A percentile compares a stretch with the other conserved stretches of the same genome.
These are phyloP conservation scores for Heliopora coerulea DNA, from an alignment of 92 coral and sea anemone species.

Conservation along the genomic window DNA sequence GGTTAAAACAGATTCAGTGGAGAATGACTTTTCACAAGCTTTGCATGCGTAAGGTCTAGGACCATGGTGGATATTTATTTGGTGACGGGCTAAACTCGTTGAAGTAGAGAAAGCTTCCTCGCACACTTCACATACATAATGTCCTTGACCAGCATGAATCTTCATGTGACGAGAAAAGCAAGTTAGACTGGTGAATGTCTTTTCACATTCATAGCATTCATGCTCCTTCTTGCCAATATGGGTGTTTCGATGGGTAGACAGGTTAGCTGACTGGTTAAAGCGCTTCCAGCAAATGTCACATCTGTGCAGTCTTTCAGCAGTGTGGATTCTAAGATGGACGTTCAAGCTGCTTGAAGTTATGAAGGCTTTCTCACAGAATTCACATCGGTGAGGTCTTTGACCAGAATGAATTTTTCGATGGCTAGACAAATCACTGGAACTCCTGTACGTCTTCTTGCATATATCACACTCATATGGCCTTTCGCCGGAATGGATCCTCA, in stretches of 20 bases:
- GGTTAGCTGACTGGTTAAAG: background rate
- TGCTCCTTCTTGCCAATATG: background rate
- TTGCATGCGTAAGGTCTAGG: background rate
- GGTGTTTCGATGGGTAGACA: too few species aligned
- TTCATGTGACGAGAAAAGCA: too few species aligned
- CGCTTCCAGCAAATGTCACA: background rate
- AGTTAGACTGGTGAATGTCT: too few species aligned
- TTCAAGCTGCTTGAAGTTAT: background rate
- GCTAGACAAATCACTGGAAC: background rate
- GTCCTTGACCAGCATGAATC: too few species aligned
- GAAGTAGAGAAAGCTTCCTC: too few species aligned
- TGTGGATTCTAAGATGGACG: background rate
- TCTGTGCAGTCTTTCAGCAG: background rate
- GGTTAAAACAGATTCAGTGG: too few species aligned
- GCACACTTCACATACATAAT: too few species aligned
- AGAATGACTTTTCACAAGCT: slow-evolving; percentile 5
- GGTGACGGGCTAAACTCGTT: background rate
- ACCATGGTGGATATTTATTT: background rate
- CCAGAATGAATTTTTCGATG: background rate
- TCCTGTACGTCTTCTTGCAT: background rate
- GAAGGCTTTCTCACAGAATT: too few species aligned
- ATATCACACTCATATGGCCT: slow-evolving; percentile 3
- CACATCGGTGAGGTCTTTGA: background rate
- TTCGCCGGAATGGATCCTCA: slow-evolving; percentile 3
- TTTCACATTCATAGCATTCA: too few species aligned